Base-by-base conservation (phyloP, 2,113 vertebrate genomes). In the Chaenogobius annularis region DNA sequence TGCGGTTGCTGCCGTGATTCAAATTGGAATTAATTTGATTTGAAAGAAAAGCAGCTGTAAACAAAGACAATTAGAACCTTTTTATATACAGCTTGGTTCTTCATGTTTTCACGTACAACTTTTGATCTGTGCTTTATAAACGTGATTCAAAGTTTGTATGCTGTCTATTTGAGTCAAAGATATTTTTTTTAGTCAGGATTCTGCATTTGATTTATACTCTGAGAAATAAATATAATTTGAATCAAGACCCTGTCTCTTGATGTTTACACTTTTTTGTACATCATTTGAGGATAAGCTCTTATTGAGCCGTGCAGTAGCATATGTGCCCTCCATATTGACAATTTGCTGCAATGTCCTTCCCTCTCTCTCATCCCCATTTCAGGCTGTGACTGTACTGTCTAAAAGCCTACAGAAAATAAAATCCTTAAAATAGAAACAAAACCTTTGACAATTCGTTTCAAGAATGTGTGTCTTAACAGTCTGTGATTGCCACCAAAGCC, bases 171-270 rank as follows among this genome's bases (percentile, higher is more conserved):
- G 47, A 48, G 6, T 48, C 47, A 48, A 48, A n/a, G 5, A n/a
- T 19, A n/a, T 52, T 19, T 44, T 44, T 1, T 44, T 44, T 44
- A 44, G 17, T 52, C 1, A 83, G 88, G 84, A 76, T 83, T 74
- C 69, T 82, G 66, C 35, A 17, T 1, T 71, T 11, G 70, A 79
- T 84, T 87, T 81, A 82, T 87, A 87, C 69, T 66, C 76, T 84
- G 77, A 79, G 65, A 87, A 90, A 88, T 90, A 90, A 90, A 90
- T 70, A 78, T 58, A 72, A 82, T 88, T 82, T 85, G 70, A 26
- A n/a, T 71, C 71, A 70, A 73, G 55, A 70, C 69, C 56, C 55
- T 70, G 58, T 31, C 26, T 31, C 26, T 54, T 54, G 50, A 54
- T 54, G n/a, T 54, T 54, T 20, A 54, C 44, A 46, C 44, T 10